These are phyloP conservation scores for Scopus umbretta DNA, from an alignment of 2,113 vertebrate genomes.

Conservation along the genomic window DNA sequence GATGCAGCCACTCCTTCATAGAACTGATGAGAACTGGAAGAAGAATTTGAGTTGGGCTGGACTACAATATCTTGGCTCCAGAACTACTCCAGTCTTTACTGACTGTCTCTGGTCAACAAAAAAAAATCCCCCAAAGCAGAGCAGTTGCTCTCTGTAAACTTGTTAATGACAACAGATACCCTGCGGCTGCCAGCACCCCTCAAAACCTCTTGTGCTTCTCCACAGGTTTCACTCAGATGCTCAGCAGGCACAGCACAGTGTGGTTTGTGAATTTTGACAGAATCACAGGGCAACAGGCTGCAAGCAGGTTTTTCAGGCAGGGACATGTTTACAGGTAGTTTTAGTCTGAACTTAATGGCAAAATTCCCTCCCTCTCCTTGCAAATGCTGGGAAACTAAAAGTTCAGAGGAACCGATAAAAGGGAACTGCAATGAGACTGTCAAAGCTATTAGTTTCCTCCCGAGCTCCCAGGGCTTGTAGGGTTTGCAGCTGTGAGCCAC, in stretches of 20 bases:
- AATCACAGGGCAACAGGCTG: not conserved
- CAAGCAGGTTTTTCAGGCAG: not conserved
- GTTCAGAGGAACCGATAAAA: not conserved
- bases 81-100: not conserved
- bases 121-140: not conserved
- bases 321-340: not conserved
- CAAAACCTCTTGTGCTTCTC: not conserved
- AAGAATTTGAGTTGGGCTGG: not conserved
- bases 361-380: not conserved
- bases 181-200: not conserved
- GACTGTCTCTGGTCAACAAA: not conserved
- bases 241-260: not conserved
- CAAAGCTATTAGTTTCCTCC: not conserved
- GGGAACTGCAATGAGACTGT: not conserved
- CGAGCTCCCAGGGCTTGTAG: not conserved
- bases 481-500: not conserved
- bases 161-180: not conserved
- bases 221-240: not conserved
- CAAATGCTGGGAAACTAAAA: not conserved
- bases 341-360: not conserved
- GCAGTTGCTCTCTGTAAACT: not conserved
- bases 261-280: not conserved
- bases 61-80: not conserved
- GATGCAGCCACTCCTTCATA: too few species aligned
- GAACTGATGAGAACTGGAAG: not conserved